These are phyloP conservation scores for Ametastegia equiseti DNA, from an alignment of 2,888 invertebrate species.

Conservation along the genomic window DNA sequence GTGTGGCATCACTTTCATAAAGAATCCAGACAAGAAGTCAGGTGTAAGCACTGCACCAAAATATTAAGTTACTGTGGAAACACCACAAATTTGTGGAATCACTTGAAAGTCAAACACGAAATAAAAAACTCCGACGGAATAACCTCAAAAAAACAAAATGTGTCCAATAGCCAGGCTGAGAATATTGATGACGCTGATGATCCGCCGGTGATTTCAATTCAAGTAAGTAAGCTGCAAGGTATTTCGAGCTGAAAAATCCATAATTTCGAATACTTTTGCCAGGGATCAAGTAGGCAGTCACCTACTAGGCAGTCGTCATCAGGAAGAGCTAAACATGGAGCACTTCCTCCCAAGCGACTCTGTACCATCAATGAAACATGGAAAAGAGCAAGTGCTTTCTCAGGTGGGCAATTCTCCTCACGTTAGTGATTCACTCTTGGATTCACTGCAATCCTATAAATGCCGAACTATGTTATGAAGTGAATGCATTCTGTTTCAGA, in stretches of 20 bases:
- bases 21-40: neutral
- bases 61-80: neutral
- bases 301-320: neutral
- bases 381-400: neutral
- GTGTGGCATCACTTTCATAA: slow-evolving; percentile 13
- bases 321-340: neutral
- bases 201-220: neutral
- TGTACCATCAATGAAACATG: neutral
- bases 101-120: neutral
- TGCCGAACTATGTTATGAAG: neutral
- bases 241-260: neutral
- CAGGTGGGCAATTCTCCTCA: slow-evolving; percentile 6
- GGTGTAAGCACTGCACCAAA: slow-evolving; percentile 13
- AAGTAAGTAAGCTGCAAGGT: slow-evolving; percentile 1
- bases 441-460: neutral
- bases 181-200: neutral
- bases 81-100: slow-evolving; percentile 1
- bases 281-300: slow-evolving; percentile 1
- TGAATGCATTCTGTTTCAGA: slow-evolving; percentile 8
- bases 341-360: slow-evolving; percentile 1
- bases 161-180: too few relatives aligned
- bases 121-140: too few relatives aligned
- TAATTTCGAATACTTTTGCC: neutral
- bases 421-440: neutral
- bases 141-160: slow-evolving; percentile 9